Evolutionary conservation across 2,113 vertebrate genomes (phyloP).

Genomic region (Grantiella picta): DNA sequence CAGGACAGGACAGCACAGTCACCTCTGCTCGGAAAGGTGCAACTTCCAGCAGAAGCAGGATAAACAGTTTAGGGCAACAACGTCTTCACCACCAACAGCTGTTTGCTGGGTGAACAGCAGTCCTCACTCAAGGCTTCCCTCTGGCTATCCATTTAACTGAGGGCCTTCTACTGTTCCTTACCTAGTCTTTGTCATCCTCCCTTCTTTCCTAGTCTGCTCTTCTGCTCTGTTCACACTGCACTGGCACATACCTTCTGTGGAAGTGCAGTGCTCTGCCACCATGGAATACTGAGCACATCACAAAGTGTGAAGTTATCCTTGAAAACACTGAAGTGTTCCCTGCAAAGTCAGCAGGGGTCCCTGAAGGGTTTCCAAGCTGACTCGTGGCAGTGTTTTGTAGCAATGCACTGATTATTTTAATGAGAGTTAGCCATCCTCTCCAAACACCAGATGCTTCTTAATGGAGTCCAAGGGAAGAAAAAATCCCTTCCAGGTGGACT

Average conservation of each 20-base stretch:
- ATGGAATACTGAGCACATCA: background rate
- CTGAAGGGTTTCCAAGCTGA: background rate
- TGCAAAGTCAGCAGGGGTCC: background rate
- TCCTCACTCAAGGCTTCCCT: background rate
- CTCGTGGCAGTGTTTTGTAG: background rate
- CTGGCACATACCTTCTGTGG: background rate
- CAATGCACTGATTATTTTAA: background rate
- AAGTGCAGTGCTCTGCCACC: background rate
- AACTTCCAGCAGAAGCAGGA: background rate
- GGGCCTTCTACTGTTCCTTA: background rate
- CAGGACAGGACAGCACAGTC: background rate
- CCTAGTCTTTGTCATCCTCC: background rate
- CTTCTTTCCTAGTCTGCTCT: background rate
- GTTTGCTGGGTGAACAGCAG: background rate
- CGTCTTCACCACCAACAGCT: background rate
- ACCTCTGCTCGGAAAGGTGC: background rate
- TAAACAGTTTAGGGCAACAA: background rate
- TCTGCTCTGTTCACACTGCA: background rate
- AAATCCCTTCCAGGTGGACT: background rate
- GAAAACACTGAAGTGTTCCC: background rate
- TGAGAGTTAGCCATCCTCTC: background rate
- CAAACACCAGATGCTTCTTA: background rate
- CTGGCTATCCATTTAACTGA: background rate
- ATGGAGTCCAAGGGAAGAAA: background rate
- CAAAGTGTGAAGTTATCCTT: background rate